Evolutionary conservation across 2,888 invertebrate genomes (phyloP), one percentile per base, ranked within the genome.

Genomic region (Adelphocoris suturalis): DNA sequence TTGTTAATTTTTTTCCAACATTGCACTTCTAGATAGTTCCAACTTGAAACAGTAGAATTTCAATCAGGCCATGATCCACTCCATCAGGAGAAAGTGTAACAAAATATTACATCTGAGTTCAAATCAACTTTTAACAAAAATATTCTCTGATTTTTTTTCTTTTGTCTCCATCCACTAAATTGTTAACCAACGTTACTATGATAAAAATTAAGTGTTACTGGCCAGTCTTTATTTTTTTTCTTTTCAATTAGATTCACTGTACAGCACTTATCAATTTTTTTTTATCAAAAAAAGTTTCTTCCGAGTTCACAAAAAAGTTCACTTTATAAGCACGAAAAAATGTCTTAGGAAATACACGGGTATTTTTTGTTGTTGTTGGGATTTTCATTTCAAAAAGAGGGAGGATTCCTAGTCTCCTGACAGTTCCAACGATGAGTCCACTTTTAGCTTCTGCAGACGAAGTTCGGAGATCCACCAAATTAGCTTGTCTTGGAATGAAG

Each of bases 1-100:
- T 86, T 68, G 16, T 37, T 86, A 61, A n/a, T 61, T 52, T 46
- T 12, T 27, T 57, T 84, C 76, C 86, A 86, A 75, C 86, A 86
- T 86, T 86, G 86, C 86, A 86, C 86, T 86, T 86, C 86, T 37
- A 61, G 86, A 86, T 86, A 86, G 86, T 86, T 75, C 86, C 75
- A 19, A 75, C 75, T 55, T 55, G 27, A 78, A 78, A 78, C 47
- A 47, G 78, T 78, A 52, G 52, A 82, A 52, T 82, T 47, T 48
- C 82, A 19, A 28, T 16, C 85, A 85, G 85, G 85, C 61, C 85
- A 61, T 85, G 28, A 47, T 47, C 86, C 75, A 86, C 75, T 86
- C 75, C 75, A 27, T 86, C 86, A 75, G 75, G 86, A 86, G 68
- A 48, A 86, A 86, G 28, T 75, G 46, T 86, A 86, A 86, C 86